A percentile compares a stretch with the other conserved stretches of the same genome.
Conservation (phyloP, 2,797 vertebrate species). For the Psittacula derbiana region DNA sequence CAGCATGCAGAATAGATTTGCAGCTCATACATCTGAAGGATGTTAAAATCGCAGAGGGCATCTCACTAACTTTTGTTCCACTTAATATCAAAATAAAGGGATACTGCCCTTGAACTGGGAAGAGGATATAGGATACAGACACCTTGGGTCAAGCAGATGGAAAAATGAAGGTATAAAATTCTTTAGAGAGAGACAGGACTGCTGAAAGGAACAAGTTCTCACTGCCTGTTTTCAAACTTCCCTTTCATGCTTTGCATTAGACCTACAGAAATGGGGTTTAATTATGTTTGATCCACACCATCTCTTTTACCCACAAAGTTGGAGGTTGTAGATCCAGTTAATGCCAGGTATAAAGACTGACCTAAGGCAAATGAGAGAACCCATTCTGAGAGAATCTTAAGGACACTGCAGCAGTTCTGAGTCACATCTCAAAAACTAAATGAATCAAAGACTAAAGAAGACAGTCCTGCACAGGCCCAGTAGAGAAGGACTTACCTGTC, state of each 20-base stretch:
- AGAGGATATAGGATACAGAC: neutral
- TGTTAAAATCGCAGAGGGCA: neutral
- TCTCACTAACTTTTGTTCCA: neutral
- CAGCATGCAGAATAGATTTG: neutral
- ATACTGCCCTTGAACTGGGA: neutral
- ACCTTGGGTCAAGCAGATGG: neutral
- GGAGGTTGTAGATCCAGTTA: neutral
- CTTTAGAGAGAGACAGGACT: fast-evolving
- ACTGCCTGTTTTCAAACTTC: neutral
- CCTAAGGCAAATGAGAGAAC: neutral
- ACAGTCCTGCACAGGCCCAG: neutral
- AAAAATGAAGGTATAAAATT: neutral
- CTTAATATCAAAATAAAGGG: neutral
- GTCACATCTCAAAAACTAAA: neutral
- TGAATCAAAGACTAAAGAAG: neutral
- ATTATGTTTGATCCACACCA: neutral
- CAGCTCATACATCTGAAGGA: neutral
- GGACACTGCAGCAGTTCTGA: neutral
- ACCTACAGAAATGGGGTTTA: neutral
- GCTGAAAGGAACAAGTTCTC: neutral
- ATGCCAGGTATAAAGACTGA: neutral
- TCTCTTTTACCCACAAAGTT: neutral
- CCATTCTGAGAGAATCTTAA: neutral
- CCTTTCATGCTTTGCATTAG: neutral
- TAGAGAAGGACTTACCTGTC: constrained; percentile 69